These are phyloP conservation scores for Pammene aurita DNA, from an alignment of 2,888 invertebrate genomes.

Conservation along the genomic window DNA sequence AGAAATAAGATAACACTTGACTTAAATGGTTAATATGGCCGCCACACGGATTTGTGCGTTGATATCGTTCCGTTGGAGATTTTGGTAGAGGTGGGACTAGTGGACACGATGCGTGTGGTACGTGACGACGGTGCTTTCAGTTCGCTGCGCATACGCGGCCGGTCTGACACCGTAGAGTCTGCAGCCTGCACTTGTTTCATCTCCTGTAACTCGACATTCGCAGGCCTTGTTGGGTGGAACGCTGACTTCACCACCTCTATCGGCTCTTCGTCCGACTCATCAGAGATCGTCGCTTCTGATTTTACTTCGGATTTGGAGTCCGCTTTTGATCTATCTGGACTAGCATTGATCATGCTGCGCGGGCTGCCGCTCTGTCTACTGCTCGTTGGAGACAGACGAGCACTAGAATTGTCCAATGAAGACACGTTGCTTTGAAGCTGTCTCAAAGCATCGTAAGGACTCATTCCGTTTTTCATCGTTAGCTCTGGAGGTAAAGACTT, in stretches of 20 bases:
- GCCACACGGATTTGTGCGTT: conserved; percentile 87
- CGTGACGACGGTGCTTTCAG: conserved; percentile 85
- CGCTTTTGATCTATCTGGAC: conserved; percentile 78
- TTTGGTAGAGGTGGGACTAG: conserved; percentile 84
- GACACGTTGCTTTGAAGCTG: conserved; percentile 76
- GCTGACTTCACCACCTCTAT: conserved; percentile 90
- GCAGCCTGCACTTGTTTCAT: conserved; percentile 82
- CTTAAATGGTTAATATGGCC: conserved; percentile 85
- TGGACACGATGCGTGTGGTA: conserved; percentile 70
- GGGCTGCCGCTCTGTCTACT: conserved; percentile 83
- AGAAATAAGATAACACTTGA: conserved; percentile 52
- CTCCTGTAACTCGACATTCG: conserved; percentile 82
- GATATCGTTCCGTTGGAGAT: conserved; percentile 80
- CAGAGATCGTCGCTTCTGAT: conserved; percentile 85
- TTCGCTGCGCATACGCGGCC: conserved; percentile 76
- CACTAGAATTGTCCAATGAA: conserved; percentile 76
- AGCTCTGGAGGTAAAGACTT: conserved; percentile 77
- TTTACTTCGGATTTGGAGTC: conserved; percentile 85
- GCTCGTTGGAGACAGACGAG: conserved; percentile 81
- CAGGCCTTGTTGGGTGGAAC: conserved; percentile 86
- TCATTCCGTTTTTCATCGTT: conserved; percentile 81
- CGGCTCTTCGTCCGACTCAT: conserved; percentile 87
- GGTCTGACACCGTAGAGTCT: conserved; percentile 83
- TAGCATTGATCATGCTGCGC: conserved; percentile 68
- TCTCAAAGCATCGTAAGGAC: conserved; percentile 82